phyloP scores from a whole-genome alignment of 35 echinoderm and acorn worm species.

The Acanthaster planci region DNA sequence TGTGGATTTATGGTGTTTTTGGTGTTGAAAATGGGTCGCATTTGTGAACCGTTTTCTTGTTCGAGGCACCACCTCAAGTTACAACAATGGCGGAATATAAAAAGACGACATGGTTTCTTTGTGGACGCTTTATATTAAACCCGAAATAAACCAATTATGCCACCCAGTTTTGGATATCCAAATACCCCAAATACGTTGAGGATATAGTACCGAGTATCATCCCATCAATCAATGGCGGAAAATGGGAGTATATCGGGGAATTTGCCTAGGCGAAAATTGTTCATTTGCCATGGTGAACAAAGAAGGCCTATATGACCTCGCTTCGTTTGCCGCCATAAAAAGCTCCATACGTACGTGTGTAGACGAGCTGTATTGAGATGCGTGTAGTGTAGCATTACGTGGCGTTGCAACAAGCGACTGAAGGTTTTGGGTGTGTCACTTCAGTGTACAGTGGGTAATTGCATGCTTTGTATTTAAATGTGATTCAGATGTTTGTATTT shows the following conservation, averaged over 20 bases:
- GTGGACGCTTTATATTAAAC: slow-evolving; percentile 19
- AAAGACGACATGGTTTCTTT: slow-evolving; percentile 23
- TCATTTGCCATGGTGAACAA: slow-evolving; percentile 14
- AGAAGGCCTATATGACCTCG: neutral
- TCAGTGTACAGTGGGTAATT: slow-evolving; percentile 1
- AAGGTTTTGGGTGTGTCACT: slow-evolving; percentile 27
- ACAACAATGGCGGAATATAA: slow-evolving; percentile 28
- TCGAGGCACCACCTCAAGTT: neutral
- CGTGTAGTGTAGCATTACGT: slow-evolving; percentile 4
- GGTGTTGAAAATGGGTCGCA: slow-evolving; percentile 13
- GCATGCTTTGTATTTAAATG: slow-evolving; percentile 34
- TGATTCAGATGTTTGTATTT: neutral
- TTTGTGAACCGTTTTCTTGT: neutral
- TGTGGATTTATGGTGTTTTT: slow-evolving; percentile 23
- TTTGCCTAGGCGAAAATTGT: neutral
- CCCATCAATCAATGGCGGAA: neutral
- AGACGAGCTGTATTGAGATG: neutral
- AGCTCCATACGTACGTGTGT: neutral
- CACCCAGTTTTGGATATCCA: slow-evolving; percentile 15
- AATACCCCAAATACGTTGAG: slow-evolving; percentile 18
- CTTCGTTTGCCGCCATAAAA: slow-evolving; percentile 11
- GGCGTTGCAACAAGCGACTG: slow-evolving; percentile 7
- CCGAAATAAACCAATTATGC: slow-evolving; percentile 15
- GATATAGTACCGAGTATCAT: slow-evolving; percentile 15
- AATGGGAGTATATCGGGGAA: slow-evolving; percentile 5